Conservation (phyloP, 2,888 invertebrate genomes). For the Campaea margaritaria region DNA sequence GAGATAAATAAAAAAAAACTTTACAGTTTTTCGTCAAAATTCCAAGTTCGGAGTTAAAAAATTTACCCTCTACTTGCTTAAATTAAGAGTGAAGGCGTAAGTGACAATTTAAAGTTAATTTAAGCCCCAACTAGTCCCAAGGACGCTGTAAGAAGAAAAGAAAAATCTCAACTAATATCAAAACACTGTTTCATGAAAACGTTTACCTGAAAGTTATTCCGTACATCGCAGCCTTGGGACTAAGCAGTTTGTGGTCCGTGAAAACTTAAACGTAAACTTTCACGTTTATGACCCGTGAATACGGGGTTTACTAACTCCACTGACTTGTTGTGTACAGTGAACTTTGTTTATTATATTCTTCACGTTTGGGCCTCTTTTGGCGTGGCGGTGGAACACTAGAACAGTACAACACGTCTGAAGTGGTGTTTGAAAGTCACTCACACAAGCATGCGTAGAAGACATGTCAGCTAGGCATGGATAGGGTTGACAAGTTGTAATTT, state of each 20-base stretch:
- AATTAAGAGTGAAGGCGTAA: too few relatives aligned
- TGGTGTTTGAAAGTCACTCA: neutral
- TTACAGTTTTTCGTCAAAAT: too few relatives aligned
- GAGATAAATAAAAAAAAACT: too few relatives aligned
- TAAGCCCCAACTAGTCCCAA: neutral
- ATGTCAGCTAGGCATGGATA: too few relatives aligned
- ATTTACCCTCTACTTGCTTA: too few relatives aligned
- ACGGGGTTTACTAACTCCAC: conserved; percentile 7
- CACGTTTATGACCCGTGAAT: conserved; percentile 36
- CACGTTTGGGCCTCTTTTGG: conserved; percentile 16
- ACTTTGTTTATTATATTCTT: conserved; percentile 29
- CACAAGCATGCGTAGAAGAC: neutral
- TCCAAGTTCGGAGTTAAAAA: too few relatives aligned
- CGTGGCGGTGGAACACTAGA: neutral
- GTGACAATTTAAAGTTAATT: neutral
- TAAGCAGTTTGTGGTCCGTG: conserved; percentile 38
- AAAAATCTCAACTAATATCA: conserved; percentile 18
- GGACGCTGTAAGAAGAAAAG: conserved; percentile 1
- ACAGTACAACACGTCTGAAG: neutral
- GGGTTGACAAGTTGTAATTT: too few relatives aligned
- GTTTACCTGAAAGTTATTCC: conserved; percentile 27
- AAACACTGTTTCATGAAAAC: conserved; percentile 16
- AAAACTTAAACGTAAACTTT: conserved; percentile 39
- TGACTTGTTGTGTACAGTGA: conserved; percentile 25
- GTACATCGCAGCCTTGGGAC: conserved; percentile 28